Conservation (phyloP, 2,888 invertebrate genomes). For the Tryphoninae sp. region DNA sequence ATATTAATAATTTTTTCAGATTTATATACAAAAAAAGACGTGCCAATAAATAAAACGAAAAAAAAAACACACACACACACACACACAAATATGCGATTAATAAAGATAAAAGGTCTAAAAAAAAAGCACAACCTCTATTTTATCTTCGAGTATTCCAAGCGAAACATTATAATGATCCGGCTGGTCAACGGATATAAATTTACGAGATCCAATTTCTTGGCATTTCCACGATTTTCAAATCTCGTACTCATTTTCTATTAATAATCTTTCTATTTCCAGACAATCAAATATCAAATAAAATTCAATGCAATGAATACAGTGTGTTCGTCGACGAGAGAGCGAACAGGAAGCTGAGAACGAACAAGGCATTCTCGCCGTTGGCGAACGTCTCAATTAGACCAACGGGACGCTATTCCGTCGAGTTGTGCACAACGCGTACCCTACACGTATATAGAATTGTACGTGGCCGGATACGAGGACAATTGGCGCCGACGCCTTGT, state of each 20-base stretch:
- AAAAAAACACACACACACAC: too few species aligned
- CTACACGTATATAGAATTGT: conserved; percentile 47
- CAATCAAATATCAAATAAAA: background rate
- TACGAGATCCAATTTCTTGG: conserved; percentile 5
- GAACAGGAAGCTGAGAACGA: conserved; percentile 32
- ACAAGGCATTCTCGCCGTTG: conserved; percentile 40
- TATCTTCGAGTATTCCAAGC: background rate
- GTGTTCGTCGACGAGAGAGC: background rate
- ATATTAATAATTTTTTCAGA: too few species aligned
- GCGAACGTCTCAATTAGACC: conserved; percentile 53
- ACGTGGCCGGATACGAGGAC: conserved; percentile 58
- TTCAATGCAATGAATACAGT: conserved; percentile 6
- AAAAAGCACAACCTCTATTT: background rate
- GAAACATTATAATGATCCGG: background rate
- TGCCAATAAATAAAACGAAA: too few species aligned
- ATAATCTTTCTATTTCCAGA: background rate
- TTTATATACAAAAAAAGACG: too few species aligned
- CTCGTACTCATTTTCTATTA: conserved; percentile 1
- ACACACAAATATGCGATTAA: too few species aligned
- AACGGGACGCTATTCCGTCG: conserved; percentile 42
- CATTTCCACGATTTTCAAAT: background rate
- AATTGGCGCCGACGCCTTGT: conserved; percentile 60
- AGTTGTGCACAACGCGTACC: background rate
- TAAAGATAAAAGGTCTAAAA: background rate
- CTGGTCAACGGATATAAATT: background rate